Evolutionary conservation across 92 coral and sea anemone genomes (phyloP).

Genomic region (Zoanthus sansibaricus): DNA sequence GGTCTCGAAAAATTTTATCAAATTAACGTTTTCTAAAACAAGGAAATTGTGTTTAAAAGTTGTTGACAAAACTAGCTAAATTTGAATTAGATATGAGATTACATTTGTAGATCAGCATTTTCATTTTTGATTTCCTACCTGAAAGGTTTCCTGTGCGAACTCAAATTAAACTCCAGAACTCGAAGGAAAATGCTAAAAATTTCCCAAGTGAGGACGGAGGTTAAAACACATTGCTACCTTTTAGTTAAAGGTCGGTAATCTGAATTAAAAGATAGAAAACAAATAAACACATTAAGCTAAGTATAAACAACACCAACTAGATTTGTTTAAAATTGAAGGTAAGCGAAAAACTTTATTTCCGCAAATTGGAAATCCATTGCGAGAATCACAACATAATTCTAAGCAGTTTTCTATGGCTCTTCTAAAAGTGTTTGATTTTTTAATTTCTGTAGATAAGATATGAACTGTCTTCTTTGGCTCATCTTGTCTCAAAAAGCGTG

Average conservation of each 20-base stretch:
- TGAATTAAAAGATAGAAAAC: slow-evolving; percentile 27
- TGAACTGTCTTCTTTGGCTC: slow-evolving; percentile 25
- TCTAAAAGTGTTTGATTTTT: slow-evolving; percentile 19
- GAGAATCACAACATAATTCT: not conserved
- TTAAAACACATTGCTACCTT: not conserved
- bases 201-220: not conserved
- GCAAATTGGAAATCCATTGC: not conserved
- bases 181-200: slow-evolving; percentile 7
- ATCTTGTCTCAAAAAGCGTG: slow-evolving; percentile 61
- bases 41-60: slow-evolving; percentile 7
- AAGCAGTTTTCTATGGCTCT: not conserved
- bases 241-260: not conserved
- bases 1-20: not conserved
- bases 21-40: not conserved
- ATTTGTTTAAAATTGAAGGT: not conserved
- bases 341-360: not conserved
- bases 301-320: slow-evolving; percentile 30
- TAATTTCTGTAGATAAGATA: slow-evolving; percentile 36
- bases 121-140: not conserved
- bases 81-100: not conserved
- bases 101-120: not conserved
- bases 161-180: not conserved
- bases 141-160: not conserved
- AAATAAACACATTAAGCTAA: slow-evolving; percentile 43
- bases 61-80: not conserved